Evolutionary conservation across 2,888 invertebrate species (phyloP), one percentile per base, ranked within the genome.

Genomic region (Ypsolopha scabrella): DNA sequence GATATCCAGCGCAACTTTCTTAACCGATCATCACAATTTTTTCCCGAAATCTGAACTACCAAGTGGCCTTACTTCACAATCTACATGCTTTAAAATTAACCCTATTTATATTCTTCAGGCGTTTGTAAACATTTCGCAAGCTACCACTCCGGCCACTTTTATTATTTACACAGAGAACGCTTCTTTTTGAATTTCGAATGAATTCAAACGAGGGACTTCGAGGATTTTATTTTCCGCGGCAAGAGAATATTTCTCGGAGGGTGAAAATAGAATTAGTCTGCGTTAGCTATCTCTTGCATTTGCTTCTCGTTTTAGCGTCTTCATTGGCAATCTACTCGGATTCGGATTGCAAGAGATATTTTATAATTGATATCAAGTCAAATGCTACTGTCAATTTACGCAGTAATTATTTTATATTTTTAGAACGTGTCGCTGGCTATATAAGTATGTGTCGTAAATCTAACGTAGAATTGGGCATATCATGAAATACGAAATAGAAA

Each of bases 41-140:
- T 24, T 24, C 24, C 24, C 24, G 4, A 24, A 24, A 24, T 24
- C 4, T 24, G 2, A 24, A 24, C 4, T 24, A n/a, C 4, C 24
- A 24, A 24, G 24, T 24, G 24, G 24, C 24, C 24, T 2, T 24
- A 24, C 24, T 24, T 24, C 24, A 2, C 24, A 24, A 24, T 58
- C 58, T 59, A 67, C 66, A 66, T 63, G 61, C 58, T 70, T 69
- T 70, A 64, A 74, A 73, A 74, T 72, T 64, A 66, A 62, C 55
- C 57, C 66, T 67, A 73, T 76, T 73, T 70, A 68, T 72, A 74
- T 75, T 75, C 75, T 61, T 59, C 53, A 35, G 55, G 58, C 65
- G 61, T 55, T 58, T 62, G 63, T 62, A 66, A 70, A 67, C 64
- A 69, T 67, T 62, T 60, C 54, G 59, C 48, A 33, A 60, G 61